Evolutionary conservation across 2,888 invertebrate genomes (phyloP).

Genomic region (Sphecodes monilicornis): DNA sequence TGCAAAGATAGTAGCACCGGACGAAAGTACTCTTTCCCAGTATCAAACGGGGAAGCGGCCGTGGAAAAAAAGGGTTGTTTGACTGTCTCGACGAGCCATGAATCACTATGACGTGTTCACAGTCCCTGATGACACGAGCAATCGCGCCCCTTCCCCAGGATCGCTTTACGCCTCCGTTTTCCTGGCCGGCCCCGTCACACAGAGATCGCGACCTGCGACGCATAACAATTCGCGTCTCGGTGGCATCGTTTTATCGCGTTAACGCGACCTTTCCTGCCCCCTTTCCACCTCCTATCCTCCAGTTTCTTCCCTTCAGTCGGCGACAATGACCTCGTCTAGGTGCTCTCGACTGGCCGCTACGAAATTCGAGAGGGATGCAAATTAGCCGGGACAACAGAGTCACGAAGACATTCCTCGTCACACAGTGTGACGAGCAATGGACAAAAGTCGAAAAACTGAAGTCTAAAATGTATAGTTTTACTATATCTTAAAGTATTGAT

Average conservation of each 20-base stretch:
- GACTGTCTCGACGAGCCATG: neutral
- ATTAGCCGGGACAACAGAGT: neutral
- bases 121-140: conserved; percentile 16
- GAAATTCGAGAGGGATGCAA: conserved; percentile 23
- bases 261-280: conserved; percentile 48
- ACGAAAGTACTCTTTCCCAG: neutral
- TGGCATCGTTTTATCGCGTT: conserved; percentile 64
- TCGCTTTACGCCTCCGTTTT: conserved; percentile 51
- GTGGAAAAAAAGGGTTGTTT: neutral
- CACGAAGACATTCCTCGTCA: neutral
- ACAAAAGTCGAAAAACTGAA: too few relatives aligned
- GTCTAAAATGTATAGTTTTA: too few relatives aligned
- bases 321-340: conserved; percentile 23
- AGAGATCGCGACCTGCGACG: conserved; percentile 61
- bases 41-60: neutral
- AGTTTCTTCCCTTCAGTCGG: conserved; percentile 21
- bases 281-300: neutral
- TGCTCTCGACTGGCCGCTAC: neutral
- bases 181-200: conserved; percentile 12
- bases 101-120: conserved; percentile 19
- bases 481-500: too few relatives aligned
- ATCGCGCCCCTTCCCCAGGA: conserved; percentile 28
- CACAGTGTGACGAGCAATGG: too few relatives aligned
- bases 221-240: conserved; percentile 64
- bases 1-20: neutral